Evolutionary conservation across 1,140 invertebrate species (phyloP).

Genomic region (Magallana angulata): DNA sequence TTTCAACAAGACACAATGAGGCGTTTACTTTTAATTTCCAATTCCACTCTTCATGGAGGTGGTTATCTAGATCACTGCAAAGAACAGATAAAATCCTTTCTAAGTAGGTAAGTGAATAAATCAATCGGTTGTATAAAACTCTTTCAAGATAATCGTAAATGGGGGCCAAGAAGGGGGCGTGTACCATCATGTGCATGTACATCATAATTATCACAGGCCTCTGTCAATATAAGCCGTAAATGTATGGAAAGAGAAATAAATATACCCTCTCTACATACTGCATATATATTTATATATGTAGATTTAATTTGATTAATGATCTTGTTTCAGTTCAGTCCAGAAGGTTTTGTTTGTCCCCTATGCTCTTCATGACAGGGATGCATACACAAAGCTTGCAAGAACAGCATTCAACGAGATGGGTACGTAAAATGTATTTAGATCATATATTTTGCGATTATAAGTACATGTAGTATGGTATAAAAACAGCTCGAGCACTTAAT

Average conservation of each 20-base stretch:
- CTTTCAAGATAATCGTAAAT: not conserved
- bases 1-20: constrained; percentile 46
- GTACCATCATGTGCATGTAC: not conserved
- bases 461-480: no score
- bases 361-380: constrained; percentile 85
- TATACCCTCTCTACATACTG: no score
- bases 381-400: constrained; percentile 84
- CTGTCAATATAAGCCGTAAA: not conserved
- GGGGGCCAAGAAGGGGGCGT: not conserved
- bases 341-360: constrained; percentile 89
- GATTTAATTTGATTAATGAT: no score
- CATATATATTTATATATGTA: no score
- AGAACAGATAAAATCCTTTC: constrained; percentile 83
- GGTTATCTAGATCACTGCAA: constrained; percentile 86
- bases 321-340: constrained; percentile 79
- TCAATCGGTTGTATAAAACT: not conserved
- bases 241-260: not conserved
- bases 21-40: constrained; percentile 85
- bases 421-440: constrained; percentile 41
- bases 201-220: not conserved
- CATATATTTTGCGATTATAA: not conserved
- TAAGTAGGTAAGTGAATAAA: constrained; percentile 82
- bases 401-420: constrained; percentile 85
- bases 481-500: no score
- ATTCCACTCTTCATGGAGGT: constrained; percentile 85